A percentile compares a stretch with the other conserved stretches of the same genome.
phyloP scores from a whole-genome alignment of 2,888 invertebrate species.

The Macropis europaea region DNA sequence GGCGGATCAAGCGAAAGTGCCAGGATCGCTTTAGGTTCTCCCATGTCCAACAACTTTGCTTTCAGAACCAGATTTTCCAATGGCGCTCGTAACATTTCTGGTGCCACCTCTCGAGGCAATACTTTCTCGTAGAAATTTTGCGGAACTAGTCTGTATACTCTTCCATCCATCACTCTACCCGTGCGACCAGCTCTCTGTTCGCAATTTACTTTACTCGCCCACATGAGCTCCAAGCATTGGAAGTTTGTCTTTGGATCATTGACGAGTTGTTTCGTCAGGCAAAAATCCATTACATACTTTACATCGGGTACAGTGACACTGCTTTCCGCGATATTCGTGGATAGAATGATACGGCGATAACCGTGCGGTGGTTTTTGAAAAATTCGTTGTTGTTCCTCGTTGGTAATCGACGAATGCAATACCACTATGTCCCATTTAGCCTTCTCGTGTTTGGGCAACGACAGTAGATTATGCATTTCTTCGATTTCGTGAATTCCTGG shows the following conservation, averaged over 20 bases:
- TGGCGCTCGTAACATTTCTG: slow-evolving; percentile 91
- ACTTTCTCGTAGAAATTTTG: slow-evolving; percentile 83
- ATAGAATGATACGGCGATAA: slow-evolving; percentile 90
- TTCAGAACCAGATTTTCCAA: slow-evolving; percentile 90
- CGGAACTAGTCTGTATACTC: slow-evolving; percentile 91
- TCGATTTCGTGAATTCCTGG: slow-evolving; percentile 94
- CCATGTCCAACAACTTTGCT: slow-evolving; percentile 91
- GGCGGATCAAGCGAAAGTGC: slow-evolving; percentile 94
- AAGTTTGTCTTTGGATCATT: slow-evolving; percentile 90
- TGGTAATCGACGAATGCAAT: slow-evolving; percentile 89
- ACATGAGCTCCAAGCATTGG: slow-evolving; percentile 88
- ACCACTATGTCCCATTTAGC: slow-evolving; percentile 83
- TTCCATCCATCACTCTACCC: slow-evolving; percentile 91
- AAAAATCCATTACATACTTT: slow-evolving; percentile 95
- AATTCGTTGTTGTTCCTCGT: slow-evolving; percentile 87
- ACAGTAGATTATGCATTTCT: slow-evolving; percentile 81
- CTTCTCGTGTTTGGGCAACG: slow-evolving; percentile 24
- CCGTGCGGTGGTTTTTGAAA: slow-evolving; percentile 84
- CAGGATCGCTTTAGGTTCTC: slow-evolving; percentile 89
- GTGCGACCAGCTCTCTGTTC: slow-evolving; percentile 94
- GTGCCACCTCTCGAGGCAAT: slow-evolving; percentile 83
- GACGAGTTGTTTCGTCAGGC: slow-evolving; percentile 91
- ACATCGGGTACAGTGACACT: slow-evolving; percentile 95
- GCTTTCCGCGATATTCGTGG: slow-evolving; percentile 96
- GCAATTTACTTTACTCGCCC: slow-evolving; percentile 95